Evolutionary conservation across 1,140 invertebrate species (phyloP).

Genomic region (Drosophila watanabei): DNA sequence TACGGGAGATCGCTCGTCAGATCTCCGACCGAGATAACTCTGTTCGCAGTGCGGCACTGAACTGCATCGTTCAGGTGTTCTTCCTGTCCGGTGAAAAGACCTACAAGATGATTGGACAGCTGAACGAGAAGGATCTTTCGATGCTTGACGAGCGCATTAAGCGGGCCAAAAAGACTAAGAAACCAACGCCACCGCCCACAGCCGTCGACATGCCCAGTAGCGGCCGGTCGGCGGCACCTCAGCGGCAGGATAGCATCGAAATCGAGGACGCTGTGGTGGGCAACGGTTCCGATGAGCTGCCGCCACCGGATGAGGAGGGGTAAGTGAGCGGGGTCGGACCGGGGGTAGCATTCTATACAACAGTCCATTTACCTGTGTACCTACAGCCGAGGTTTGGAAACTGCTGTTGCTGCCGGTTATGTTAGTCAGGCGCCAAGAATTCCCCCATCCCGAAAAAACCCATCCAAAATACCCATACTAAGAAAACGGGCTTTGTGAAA

Average conservation of each 20-base stretch:
- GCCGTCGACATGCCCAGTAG: slow-evolving; percentile 76
- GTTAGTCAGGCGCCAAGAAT: not conserved
- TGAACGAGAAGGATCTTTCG: slow-evolving; percentile 96
- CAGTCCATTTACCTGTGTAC: slow-evolving; percentile 11
- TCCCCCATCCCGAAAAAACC: not conserved
- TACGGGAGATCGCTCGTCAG: slow-evolving; percentile 97
- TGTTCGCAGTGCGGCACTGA: slow-evolving; percentile 98
- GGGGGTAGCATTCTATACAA: not conserved
- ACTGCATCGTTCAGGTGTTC: slow-evolving; percentile 96
- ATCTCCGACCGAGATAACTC: slow-evolving; percentile 98
- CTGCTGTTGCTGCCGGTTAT: slow-evolving; percentile 17
- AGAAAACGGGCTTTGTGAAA: not conserved
- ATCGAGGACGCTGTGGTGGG: slow-evolving; percentile 76
- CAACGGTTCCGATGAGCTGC: slow-evolving; percentile 82
- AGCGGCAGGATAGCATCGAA: slow-evolving; percentile 85
- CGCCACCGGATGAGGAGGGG: slow-evolving; percentile 77
- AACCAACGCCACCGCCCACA: slow-evolving; percentile 83
- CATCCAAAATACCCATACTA: slow-evolving; percentile 1
- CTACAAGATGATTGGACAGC: slow-evolving; percentile 96
- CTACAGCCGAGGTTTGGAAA: slow-evolving; percentile 35
- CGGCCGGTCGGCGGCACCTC: slow-evolving; percentile 56
- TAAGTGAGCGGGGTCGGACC: slow-evolving; percentile 39
- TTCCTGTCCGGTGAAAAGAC: slow-evolving; percentile 96
- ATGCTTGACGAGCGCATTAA: slow-evolving; percentile 98
- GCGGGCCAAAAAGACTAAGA: slow-evolving; percentile 91